Percentiles rank a stretch among this genome's conserved stretches.
Evolutionary conservation across 2,797 vertebrate species (phyloP).

Genomic region (Helarctos malayanus): DNA sequence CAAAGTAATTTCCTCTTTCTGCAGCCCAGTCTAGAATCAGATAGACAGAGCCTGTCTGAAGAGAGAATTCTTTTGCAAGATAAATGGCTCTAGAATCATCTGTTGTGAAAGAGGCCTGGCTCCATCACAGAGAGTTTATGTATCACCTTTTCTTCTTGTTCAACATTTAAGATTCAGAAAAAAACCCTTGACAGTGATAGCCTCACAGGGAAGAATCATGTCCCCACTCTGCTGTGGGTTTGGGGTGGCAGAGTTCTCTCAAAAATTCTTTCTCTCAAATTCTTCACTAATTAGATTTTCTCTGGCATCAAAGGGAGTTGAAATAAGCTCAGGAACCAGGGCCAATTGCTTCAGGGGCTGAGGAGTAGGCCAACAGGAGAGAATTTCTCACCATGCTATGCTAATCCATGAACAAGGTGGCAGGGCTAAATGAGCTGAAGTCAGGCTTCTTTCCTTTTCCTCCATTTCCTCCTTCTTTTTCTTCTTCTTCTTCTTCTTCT

Average conservation of each 20-base stretch:
- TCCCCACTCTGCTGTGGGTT: conserved; percentile 1
- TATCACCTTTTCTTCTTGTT: neutral
- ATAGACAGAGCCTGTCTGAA: neutral
- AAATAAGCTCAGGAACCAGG: conserved; percentile 71
- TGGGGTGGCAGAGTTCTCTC: conserved; percentile 31
- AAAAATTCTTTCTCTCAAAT: conserved; percentile 66
- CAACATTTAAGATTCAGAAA: conserved; percentile 26
- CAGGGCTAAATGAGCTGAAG: neutral
- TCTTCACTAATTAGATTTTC: conserved; percentile 80
- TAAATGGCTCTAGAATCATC: neutral
- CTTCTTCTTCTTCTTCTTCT: neutral
- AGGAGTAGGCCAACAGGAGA: neutral
- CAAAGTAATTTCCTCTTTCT: neutral
- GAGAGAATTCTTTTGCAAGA: neutral
- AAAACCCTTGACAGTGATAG: neutral
- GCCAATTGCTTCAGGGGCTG: conserved; percentile 69
- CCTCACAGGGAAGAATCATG: neutral
- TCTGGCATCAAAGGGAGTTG: conserved; percentile 58
- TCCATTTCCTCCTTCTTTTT: no score
- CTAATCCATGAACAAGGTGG: neutral
- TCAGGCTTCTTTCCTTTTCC: neutral
- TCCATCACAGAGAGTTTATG: neutral
- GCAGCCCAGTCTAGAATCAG: neutral
- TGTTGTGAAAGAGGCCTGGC: neutral
- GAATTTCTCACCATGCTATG: conserved; percentile 33